Base-by-base conservation (phyloP, 2,113 vertebrate species). In the Psilopogon haemacephalus region DNA sequence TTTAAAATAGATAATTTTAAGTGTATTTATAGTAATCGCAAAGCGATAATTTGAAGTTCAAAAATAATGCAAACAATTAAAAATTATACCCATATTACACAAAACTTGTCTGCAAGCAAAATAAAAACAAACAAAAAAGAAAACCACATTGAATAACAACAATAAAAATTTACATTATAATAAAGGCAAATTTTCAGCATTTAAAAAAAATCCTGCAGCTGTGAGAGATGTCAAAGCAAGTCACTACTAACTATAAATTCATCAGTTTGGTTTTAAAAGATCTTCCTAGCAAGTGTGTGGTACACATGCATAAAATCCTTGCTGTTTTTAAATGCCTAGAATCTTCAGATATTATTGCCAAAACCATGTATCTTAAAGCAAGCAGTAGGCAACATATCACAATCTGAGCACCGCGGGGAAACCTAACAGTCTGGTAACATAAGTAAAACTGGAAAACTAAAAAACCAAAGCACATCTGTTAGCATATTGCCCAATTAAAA, bases 31-130 rank as follows among this genome's bases (percentile, higher is more conserved):
- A 98, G 96, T 97, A 96, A 98, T 97, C 97, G 98, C 97, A 97
- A 98, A 97, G 97, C 98, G 97, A 98, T 98, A 98, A 98, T 98
- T 96, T 97, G 97, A 98, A 97, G 96, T 98, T 97, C 85, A 95
- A 98, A 98, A 98, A 97, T 97, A 98, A 97, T 97, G 98, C 98
- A 99, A 98, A 97, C 95, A 97, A 97, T 97, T 98, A 98, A 98
- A 98, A 98, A 98, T 97, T 97, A 98, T 98, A 98, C 97, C 98
- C 98, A 98, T 97, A 96, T 98, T 97, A 98, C 98, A 98, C 97
- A 98, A 98, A 98, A 98, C 96, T 97, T 96, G 97, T 97, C 93
- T 97, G 42, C 97, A 98, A 98, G 97, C 97, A 97, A 97, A 89
- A 96, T 20, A 18, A 46, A 46, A 46, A 7, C 16, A 17, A 44